Percentiles rank a stretch among this genome's conserved stretches.
phyloP scores from a whole-genome alignment of 1,140 invertebrate species.

The Drosophila burlai region DNA sequence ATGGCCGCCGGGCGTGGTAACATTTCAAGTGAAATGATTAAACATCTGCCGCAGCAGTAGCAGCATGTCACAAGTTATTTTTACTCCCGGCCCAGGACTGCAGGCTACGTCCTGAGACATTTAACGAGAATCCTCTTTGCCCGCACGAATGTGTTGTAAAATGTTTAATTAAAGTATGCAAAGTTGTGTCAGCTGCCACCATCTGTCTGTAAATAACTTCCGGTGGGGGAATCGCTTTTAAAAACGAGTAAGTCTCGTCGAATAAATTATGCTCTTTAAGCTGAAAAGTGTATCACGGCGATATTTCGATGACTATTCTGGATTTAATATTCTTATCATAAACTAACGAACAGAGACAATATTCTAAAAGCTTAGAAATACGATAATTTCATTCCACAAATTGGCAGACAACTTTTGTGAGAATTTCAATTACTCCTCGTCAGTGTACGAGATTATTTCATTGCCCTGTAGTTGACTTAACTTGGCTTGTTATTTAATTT shows the following conservation, averaged over 20 bases:
- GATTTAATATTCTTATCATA: background rate
- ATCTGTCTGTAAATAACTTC: conserved; percentile 69
- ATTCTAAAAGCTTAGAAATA: background rate
- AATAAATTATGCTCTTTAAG: conserved; percentile 9
- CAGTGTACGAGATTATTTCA: conserved; percentile 21
- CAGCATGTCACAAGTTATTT: conserved; percentile 45
- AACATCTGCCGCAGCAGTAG: conserved; percentile 31
- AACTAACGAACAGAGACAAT: background rate
- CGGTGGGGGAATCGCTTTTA: conserved; percentile 23
- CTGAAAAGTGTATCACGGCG: background rate
- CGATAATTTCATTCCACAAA: background rate
- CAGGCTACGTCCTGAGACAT: conserved; percentile 65
- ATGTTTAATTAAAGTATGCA: conserved; percentile 78
- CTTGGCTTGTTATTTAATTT: conserved; percentile 43
- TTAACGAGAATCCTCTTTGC: conserved; percentile 66
- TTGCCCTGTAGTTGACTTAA: conserved; percentile 37
- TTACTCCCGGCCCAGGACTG: conserved; percentile 50
- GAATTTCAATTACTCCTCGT: conserved; percentile 12
- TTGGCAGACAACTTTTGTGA: background rate
- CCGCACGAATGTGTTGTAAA: conserved; percentile 39
- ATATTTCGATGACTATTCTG: background rate
- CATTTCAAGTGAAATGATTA: conserved; percentile 67
- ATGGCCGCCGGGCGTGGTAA: conserved; percentile 23
- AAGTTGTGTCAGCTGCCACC: conserved; percentile 68
- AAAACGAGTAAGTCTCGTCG: background rate